Base-by-base conservation (phyloP, 2,113 vertebrate species). In the Phocoena sinus region DNA sequence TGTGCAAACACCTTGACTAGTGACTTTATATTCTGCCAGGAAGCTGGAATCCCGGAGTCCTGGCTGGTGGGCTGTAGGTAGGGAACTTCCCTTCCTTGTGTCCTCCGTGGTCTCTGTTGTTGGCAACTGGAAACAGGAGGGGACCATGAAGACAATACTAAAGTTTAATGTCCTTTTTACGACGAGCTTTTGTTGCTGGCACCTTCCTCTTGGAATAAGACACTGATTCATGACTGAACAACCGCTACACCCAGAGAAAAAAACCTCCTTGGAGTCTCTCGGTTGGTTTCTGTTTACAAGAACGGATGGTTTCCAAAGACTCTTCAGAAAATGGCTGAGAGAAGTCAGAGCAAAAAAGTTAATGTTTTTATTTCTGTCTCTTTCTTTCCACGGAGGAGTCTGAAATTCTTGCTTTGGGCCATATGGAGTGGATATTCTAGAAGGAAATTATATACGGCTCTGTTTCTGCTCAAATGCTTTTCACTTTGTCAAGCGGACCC, bases 311-410 rank as follows among this genome's bases (percentile, higher is more conserved):
- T 94, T 97, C 63, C 58, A 82, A 26, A 62, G 53, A 62, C 44
- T 74, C 10, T 90, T 96, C 63, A 67, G 88, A 92, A 96, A 90
- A 85, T 86, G 91, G 91, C 85, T 89, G 47, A 44, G 76, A 85
- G 77, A 93, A 91, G 68, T 79, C 56, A 14, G 71, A 91, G 71
- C 50, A n/a, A 74, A 90, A 74, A 80, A 92, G 62, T 36, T 56
- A 86, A 80, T 89, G n/a, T 58, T 87, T 97, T 98, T 97, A 95
- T 71, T 95, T 76, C 77, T 56, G 56, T 81, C 94, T 98, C 97
- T 96, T 91, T 98, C 89, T 91, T 68, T 50, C 23, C 56, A 50
- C 41, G 73, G 95, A 98, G 97, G 91, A 31, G 44, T 91, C 95
- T 95, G 33, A 97, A 87, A 97, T 95, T 73, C 74, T 98, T 68